phyloP scores from a whole-genome alignment of 2,888 invertebrate species.

The Gari tellinella region DNA sequence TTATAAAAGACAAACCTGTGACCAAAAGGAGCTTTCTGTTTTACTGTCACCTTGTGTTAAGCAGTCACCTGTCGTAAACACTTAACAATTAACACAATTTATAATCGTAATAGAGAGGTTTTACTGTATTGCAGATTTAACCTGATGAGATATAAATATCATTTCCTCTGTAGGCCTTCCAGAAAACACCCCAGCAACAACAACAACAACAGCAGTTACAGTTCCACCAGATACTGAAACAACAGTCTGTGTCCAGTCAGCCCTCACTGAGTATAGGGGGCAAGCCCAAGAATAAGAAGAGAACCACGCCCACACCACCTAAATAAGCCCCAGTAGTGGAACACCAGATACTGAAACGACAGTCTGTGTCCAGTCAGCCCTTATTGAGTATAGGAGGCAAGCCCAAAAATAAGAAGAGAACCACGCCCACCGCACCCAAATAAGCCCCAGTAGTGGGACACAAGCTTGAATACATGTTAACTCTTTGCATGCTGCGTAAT shows the following conservation, averaged over 20 bases:
- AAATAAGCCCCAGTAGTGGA: slow-evolving; percentile 46
- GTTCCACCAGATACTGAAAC: slow-evolving; percentile 59
- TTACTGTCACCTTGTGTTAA: too few relatives aligned
- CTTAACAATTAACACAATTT: too few relatives aligned
- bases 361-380: slow-evolving; percentile 11
- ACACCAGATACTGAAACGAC: too few relatives aligned
- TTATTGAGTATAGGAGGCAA: slow-evolving; percentile 52
- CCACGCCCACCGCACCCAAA: slow-evolving; percentile 78
- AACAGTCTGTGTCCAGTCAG: slow-evolving; percentile 43
- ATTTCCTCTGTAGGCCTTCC: slow-evolving; percentile 62
- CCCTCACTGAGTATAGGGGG: slow-evolving; percentile 31
- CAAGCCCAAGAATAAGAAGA: slow-evolving; percentile 78
- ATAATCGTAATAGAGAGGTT: too few relatives aligned
- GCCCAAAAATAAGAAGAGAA: slow-evolving; percentile 76
- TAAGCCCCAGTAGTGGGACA: slow-evolving; percentile 16
- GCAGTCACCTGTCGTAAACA: too few relatives aligned
- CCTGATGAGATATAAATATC: too few relatives aligned
- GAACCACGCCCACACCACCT: slow-evolving; percentile 77
- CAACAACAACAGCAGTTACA: slow-evolving; percentile 67
- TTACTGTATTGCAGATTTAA: too few relatives aligned
- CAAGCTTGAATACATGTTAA: too few relatives aligned
- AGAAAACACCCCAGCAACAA: slow-evolving; percentile 69
- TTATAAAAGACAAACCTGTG: too few relatives aligned
- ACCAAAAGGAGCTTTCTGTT: too few relatives aligned
- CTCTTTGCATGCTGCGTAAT: too few relatives aligned